Evolutionary conservation across 2,113 vertebrate genomes (phyloP).

Genomic region (Copsychus sechellarum): DNA sequence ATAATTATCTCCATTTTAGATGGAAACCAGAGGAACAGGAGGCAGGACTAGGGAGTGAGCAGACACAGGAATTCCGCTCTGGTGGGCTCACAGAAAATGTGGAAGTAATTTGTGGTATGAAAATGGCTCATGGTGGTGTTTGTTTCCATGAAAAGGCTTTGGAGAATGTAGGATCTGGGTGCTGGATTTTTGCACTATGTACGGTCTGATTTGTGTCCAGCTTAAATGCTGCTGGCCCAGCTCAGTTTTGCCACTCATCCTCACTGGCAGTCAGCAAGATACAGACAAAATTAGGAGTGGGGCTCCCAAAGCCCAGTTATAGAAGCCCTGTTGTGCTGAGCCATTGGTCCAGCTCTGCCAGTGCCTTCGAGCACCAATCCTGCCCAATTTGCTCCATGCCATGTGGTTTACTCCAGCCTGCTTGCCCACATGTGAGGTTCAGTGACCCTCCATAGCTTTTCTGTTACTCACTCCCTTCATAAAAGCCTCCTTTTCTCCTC

Average conservation of each 20-base stretch:
- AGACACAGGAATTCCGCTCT: conserved; percentile 31
- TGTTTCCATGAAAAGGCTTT: neutral
- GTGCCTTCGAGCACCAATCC: neutral
- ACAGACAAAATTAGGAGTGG: neutral
- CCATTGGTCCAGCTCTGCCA: neutral
- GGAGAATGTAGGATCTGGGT: neutral
- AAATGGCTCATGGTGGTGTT: neutral
- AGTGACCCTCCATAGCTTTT: neutral
- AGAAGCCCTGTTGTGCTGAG: neutral
- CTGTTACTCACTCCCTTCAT: neutral
- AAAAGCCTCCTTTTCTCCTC: neutral
- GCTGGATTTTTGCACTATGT: neutral
- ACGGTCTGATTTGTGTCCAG: neutral
- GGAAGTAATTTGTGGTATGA: conserved; percentile 52
- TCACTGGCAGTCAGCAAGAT: fast-evolving
- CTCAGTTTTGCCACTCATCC: fast-evolving
- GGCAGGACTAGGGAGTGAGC: neutral
- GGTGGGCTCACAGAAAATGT: conserved; percentile 8
- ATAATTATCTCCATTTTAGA: conserved; percentile 41
- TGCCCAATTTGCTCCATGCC: fast-evolving
- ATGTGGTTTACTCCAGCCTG: neutral
- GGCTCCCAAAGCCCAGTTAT: neutral
- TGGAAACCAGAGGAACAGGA: neutral
- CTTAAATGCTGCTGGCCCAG: neutral
- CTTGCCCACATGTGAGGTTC: neutral